Percentiles rank a stretch among this genome's conserved stretches.
Evolutionary conservation across 2,797 vertebrate species (phyloP).

Genomic region (Balearica regulorum): DNA sequence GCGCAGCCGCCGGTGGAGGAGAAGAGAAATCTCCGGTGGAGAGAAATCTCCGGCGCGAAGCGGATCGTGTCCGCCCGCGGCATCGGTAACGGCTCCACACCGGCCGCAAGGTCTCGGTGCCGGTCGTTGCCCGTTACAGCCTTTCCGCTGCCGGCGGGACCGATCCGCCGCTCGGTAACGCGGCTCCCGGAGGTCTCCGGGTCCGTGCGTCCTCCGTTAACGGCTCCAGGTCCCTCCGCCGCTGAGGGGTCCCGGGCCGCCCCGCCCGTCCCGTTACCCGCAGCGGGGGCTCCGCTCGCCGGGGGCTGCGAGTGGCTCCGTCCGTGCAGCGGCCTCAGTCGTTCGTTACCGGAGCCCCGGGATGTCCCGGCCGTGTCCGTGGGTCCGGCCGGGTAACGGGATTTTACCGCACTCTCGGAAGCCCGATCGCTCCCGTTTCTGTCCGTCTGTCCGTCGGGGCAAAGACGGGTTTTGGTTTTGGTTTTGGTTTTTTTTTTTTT

Average conservation of each 20-base stretch:
- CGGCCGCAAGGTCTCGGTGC: no score
- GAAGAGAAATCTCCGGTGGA: not conserved
- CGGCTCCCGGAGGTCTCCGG: not conserved
- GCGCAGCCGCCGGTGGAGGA: not conserved
- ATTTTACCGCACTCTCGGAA: not conserved
- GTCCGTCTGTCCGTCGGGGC: not conserved
- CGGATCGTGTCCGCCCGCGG: not conserved
- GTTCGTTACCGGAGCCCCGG: not conserved
- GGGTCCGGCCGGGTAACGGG: not conserved
- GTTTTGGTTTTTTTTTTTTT: no score
- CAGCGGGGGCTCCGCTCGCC: not conserved
- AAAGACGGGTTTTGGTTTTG: no score
- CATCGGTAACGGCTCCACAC: not conserved
- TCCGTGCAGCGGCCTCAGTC: not conserved
- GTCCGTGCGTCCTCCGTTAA: no score
- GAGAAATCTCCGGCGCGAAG: not conserved
- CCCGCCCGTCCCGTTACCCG: not conserved
- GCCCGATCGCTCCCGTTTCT: not conserved
- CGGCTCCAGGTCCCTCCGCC: no score
- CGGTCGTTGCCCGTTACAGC: not conserved
- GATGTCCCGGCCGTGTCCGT: not conserved
- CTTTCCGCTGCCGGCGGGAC: not conserved
- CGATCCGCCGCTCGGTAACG: not conserved
- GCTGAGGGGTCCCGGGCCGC: no score
- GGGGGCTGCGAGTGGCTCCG: not conserved